Conservation (phyloP, 1,140 invertebrate genomes). For the Condylostylus longicornis region DNA sequence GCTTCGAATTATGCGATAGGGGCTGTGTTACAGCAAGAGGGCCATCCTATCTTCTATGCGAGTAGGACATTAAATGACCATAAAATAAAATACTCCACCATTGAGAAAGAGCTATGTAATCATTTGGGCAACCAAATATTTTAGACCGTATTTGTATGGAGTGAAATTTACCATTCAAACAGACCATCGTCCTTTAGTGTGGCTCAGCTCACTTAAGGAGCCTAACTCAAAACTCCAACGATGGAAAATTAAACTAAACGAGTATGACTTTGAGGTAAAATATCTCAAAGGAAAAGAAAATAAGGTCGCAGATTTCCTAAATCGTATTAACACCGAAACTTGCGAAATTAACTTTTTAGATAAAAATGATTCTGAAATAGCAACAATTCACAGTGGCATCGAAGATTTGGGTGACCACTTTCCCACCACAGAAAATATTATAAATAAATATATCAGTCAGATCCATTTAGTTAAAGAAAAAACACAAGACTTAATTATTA, state of each 20-base stretch:
- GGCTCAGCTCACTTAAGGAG: background rate
- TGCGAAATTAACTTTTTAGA: background rate
- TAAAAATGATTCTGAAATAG: background rate
- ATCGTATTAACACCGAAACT: no score
- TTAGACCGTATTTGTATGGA: background rate
- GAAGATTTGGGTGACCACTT: background rate
- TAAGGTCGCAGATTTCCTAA: no score
- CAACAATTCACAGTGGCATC: background rate
- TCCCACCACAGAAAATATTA: background rate
- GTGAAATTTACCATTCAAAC: background rate
- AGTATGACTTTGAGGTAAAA: background rate
- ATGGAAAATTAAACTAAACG: background rate
- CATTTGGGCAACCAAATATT: background rate
- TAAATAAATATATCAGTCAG: no score
- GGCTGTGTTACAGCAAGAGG: background rate
- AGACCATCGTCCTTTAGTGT: background rate
- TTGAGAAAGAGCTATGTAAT: background rate
- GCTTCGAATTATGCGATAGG: background rate
- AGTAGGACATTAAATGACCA: background rate
- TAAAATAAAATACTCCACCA: background rate
- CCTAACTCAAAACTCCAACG: background rate
- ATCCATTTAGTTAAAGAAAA: no score
- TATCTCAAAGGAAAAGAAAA: no score
- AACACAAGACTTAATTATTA: no score
- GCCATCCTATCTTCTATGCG: background rate